These are phyloP conservation scores for Bathynomus jamesi DNA, from an alignment of 1,140 invertebrate species.

Conservation along the genomic window DNA sequence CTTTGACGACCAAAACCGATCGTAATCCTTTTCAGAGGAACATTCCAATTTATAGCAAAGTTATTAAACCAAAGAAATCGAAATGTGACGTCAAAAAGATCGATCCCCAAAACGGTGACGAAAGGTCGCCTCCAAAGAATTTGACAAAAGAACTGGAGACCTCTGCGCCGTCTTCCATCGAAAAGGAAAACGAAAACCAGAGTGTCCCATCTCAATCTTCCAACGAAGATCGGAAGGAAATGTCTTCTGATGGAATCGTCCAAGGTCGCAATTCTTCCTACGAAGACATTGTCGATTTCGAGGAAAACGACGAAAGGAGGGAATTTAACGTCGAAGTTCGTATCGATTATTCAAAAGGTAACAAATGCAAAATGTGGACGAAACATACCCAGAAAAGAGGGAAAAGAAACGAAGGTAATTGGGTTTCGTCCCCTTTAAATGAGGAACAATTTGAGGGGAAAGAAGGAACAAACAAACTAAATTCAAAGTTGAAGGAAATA, in stretches of 20 bases:
- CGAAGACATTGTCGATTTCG: conserved; percentile 29
- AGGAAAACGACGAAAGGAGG: conserved; percentile 11
- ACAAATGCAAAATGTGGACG: conserved; percentile 32
- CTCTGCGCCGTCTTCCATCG: no score
- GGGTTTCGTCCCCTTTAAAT: not conserved
- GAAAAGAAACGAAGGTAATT: not conserved
- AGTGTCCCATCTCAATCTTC: not conserved
- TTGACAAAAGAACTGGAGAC: no score
- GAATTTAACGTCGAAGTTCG: conserved; percentile 35
- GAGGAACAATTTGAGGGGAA: not conserved
- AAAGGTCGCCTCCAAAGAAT: not conserved
- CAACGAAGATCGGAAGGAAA: not conserved
- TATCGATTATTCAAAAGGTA: conserved; percentile 35
- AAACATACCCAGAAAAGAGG: not conserved
- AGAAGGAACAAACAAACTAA: conserved; percentile 15
- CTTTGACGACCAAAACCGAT: not conserved
- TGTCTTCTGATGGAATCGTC: not conserved
- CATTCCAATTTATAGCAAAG: conserved; percentile 12
- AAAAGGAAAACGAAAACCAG: not conserved
- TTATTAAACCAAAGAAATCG: conserved; percentile 13
- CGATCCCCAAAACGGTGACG: not conserved
- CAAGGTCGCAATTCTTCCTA: conserved; percentile 19
- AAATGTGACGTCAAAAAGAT: not conserved
- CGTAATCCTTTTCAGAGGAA: not conserved
- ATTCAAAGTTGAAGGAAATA: conserved; percentile 20